Percentiles rank a stretch among this genome's conserved stretches.
These are phyloP conservation scores for Axinella damicornis DNA, from an alignment of 37 sponge, comb jelly and placozoan species.

Conservation along the genomic window DNA sequence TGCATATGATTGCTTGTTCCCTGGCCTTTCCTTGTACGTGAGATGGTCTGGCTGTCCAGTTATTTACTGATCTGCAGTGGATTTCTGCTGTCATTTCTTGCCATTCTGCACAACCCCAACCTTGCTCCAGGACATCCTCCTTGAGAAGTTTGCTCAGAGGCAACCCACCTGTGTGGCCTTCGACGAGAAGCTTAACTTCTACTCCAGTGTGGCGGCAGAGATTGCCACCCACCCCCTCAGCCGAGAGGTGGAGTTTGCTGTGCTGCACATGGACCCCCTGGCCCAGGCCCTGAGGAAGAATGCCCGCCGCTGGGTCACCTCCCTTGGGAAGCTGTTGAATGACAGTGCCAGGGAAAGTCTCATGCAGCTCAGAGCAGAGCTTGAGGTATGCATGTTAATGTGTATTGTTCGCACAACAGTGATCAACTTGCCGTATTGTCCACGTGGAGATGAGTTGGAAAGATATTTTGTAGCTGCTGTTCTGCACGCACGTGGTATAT, in stretches of 20 bases:
- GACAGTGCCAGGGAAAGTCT: slow-evolving; percentile 77
- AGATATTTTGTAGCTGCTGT: too few relatives aligned
- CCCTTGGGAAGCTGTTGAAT: slow-evolving; percentile 90
- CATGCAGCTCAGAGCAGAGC: slow-evolving; percentile 58
- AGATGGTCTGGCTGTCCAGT: too few relatives aligned
- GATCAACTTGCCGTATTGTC: background rate
- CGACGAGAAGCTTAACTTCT: slow-evolving; percentile 92
- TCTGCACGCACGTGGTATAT: too few relatives aligned
- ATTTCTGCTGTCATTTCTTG: too few relatives aligned
- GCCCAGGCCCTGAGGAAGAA: slow-evolving; percentile 80
- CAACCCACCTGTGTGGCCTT: slow-evolving; percentile 81
- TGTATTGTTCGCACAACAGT: too few relatives aligned
- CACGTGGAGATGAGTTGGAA: too few relatives aligned
- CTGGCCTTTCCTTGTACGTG: too few relatives aligned
- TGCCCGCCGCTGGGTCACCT: slow-evolving; percentile 92
- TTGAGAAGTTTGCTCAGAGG: slow-evolving; percentile 93
- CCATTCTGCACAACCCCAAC: too few relatives aligned
- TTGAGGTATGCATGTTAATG: slow-evolving; percentile 69
- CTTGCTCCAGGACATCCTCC: slow-evolving; percentile 66
- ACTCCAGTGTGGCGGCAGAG: slow-evolving; percentile 66
- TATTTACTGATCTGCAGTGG: too few relatives aligned
- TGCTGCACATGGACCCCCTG: slow-evolving; percentile 88
- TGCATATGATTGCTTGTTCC: too few relatives aligned
- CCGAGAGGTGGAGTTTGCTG: slow-evolving; percentile 78
- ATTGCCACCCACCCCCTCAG: slow-evolving; percentile 64